Conservation (phyloP, 1,140 invertebrate species). For the Adelges cooleyi region DNA sequence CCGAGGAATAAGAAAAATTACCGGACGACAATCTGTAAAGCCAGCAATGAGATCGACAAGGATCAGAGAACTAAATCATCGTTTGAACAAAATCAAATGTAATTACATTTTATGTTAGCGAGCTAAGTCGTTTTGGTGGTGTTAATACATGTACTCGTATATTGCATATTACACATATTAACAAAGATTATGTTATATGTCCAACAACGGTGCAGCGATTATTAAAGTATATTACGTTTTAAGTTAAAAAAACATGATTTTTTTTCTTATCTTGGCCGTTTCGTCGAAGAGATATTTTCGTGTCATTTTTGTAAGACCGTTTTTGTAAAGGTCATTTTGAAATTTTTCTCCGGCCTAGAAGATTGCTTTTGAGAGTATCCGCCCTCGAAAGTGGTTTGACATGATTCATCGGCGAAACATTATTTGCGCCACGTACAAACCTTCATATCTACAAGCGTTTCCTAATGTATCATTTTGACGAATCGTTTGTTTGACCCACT, state of each 20-base stretch:
- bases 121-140: no score
- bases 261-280: not conserved
- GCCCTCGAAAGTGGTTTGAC: not conserved
- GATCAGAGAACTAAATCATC: not conserved
- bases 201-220: no score
- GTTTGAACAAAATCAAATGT: no score
- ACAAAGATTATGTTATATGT: no score
- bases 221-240: no score
- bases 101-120: no score
- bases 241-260: no score
- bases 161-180: no score
- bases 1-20: not conserved
- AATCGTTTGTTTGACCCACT: not conserved
- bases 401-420: slow-evolving; percentile 15
- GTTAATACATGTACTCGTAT: no score
- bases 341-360: not conserved
- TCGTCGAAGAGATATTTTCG: not conserved
- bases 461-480: slow-evolving; percentile 19
- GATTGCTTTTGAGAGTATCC: slow-evolving; percentile 10
- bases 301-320: not conserved
- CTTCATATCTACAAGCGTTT: not conserved
- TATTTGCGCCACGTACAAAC: not conserved
- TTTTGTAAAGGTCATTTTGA: not conserved
- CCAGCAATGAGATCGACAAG: not conserved
- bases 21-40: not conserved